Conservation (phyloP, 2,888 invertebrate species). For the Rosalia funebris region DNA sequence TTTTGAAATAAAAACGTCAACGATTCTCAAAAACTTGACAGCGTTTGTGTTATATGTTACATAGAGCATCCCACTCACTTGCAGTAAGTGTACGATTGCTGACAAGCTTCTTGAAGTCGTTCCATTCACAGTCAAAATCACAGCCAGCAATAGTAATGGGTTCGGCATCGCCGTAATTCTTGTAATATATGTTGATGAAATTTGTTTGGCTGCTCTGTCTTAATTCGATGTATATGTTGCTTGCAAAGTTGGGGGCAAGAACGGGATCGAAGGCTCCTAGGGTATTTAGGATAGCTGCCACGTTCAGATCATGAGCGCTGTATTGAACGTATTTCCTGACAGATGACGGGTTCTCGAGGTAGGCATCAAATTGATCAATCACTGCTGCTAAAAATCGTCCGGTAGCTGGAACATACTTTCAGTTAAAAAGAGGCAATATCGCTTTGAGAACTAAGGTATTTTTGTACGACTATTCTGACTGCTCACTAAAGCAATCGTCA, state of each 20-base stretch:
- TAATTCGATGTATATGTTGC: conserved; percentile 29
- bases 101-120: conserved; percentile 14
- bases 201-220: not conserved
- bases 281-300: conserved; percentile 25
- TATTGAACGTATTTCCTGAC: conserved; percentile 25
- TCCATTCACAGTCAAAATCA: conserved; percentile 14
- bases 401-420: conserved; percentile 55
- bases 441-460: too few species aligned
- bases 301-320: conserved; percentile 34
- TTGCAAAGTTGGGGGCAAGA: conserved; percentile 25
- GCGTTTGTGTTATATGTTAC: too few species aligned
- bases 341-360: not conserved
- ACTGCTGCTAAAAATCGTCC: conserved; percentile 54
- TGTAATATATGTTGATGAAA: conserved; percentile 27
- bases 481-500: too few species aligned
- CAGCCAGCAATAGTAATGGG: conserved; percentile 15
- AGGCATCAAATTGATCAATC: conserved; percentile 8
- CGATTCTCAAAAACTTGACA: too few species aligned
- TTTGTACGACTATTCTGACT: too few species aligned
- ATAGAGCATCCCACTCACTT: not conserved
- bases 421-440: too few species aligned
- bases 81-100: conserved; percentile 2
- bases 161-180: conserved; percentile 13
- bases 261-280: conserved; percentile 23
- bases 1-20: too few species aligned